Conservation (phyloP, 2,797 vertebrate species). For the Pygocentrus nattereri region DNA sequence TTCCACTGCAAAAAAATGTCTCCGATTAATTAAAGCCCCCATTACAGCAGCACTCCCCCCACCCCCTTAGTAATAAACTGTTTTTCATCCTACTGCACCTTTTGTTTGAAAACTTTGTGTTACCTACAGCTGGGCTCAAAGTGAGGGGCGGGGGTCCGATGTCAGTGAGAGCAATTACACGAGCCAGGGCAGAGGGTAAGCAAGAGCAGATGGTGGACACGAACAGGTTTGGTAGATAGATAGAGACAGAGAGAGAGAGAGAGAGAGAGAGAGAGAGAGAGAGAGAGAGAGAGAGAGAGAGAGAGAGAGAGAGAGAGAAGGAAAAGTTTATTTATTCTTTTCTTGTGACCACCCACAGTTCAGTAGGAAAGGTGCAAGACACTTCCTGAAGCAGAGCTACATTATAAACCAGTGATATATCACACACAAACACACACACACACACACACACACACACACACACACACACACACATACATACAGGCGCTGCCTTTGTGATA, state of each 20-base stretch:
- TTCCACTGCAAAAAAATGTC: constrained; percentile 27
- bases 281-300: background rate
- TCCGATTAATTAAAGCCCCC: constrained; percentile 40
- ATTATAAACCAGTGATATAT: constrained; percentile 65
- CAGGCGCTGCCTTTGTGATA: too few species aligned
- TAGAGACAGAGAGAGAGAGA: constrained; percentile 18
- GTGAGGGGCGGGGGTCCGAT: constrained; percentile 83
- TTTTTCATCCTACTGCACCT: constrained; percentile 42
- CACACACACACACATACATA: too few species aligned
- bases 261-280: constrained; percentile 1
- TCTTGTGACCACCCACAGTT: constrained; percentile 91
- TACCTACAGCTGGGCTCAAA: constrained; percentile 84
- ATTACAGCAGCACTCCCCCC: constrained; percentile 18
- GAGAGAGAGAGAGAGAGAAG: background rate
- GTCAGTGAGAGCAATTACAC: constrained; percentile 91
- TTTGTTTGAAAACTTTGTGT: constrained; percentile 46
- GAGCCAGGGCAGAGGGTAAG: constrained; percentile 86
- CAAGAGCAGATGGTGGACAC: constrained; percentile 92
- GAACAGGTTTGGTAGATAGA: constrained; percentile 84
- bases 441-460: constrained; percentile 10
- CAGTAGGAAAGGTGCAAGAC: constrained; percentile 83
- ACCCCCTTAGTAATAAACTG: constrained; percentile 8
- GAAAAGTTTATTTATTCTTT: constrained; percentile 59
- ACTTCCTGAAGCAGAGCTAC: constrained; percentile 84
- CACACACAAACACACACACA: constrained; percentile 3